Evolutionary conservation across 1,140 invertebrate species (phyloP).

Genomic region (Portunus trituberculatus): DNA sequence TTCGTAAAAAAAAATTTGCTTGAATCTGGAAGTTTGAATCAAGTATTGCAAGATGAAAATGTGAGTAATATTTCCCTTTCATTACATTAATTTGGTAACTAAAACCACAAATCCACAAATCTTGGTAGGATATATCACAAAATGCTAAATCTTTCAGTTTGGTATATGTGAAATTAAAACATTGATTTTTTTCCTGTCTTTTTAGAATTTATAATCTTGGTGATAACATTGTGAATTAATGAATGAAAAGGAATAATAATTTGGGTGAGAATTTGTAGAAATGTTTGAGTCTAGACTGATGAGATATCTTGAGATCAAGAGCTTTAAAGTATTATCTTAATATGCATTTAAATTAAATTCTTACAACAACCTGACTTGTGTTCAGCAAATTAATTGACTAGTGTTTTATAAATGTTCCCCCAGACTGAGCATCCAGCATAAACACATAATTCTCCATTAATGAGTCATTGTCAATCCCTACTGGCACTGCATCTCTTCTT

Average conservation of each 20-base stretch:
- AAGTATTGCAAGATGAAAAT: not conserved
- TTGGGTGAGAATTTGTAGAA: too few species aligned
- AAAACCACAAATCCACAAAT: not conserved
- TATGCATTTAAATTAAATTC: constrained; percentile 5
- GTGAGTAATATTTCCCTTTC: not conserved
- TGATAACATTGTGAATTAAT: too few species aligned
- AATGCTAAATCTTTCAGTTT: not conserved
- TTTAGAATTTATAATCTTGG: too few species aligned
- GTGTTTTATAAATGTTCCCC: constrained; percentile 1
- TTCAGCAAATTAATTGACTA: constrained; percentile 25
- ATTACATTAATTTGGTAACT: not conserved
- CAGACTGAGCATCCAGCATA: constrained; percentile 56
- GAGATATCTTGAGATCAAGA: not conserved
- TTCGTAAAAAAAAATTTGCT: not conserved
- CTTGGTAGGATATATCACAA: not conserved
- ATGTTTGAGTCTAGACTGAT: too few species aligned
- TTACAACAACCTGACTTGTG: not conserved
- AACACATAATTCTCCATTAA: constrained; percentile 68
- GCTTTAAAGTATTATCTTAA: not conserved
- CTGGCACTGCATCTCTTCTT: constrained; percentile 43
- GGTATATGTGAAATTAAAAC: not conserved
- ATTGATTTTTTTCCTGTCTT: too few species aligned
- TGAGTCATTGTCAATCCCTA: constrained; percentile 60
- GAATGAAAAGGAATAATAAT: too few species aligned
- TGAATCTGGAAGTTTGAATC: not conserved